A percentile compares a stretch with the other conserved stretches of the same genome.
Conservation (phyloP, 2,797 vertebrate genomes). For the Ctenochaetus hawaiiensis region DNA sequence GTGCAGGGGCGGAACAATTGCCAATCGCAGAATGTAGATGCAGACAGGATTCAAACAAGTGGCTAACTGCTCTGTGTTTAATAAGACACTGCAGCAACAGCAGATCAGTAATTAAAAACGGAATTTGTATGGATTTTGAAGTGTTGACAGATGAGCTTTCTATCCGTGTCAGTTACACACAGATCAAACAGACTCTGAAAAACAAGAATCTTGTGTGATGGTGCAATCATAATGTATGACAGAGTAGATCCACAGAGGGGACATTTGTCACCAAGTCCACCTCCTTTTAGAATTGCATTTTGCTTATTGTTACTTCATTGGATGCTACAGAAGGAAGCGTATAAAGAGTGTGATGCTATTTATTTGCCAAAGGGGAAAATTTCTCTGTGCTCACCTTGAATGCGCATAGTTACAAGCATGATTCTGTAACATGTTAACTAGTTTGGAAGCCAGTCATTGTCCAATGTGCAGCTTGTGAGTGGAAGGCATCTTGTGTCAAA, state of each 20-base stretch:
- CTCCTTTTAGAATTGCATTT: not conserved
- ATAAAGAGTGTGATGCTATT: not conserved
- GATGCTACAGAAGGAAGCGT: constrained; percentile 2
- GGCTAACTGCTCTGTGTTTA: constrained; percentile 1
- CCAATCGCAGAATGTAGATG: not conserved
- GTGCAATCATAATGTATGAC: not conserved
- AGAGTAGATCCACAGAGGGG: not conserved
- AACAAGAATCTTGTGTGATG: constrained; percentile 10
- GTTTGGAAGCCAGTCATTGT: not conserved
- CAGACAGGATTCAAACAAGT: constrained; percentile 2
- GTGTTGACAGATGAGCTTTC: not conserved
- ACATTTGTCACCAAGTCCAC: not conserved
- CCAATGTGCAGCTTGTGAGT: not conserved
- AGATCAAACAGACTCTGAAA: constrained; percentile 18
- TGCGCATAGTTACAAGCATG: not conserved
- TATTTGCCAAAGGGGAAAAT: not conserved
- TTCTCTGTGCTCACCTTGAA: not conserved
- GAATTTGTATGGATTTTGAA: constrained; percentile 8
- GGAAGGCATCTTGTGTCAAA: not conserved
- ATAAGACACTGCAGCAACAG: constrained; percentile 18
- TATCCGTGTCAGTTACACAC: constrained; percentile 8
- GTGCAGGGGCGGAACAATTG: constrained; percentile 11
- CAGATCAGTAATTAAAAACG: constrained; percentile 21
- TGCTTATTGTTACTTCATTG: not conserved
- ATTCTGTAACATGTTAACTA: not conserved